Evolutionary conservation across 2,113 vertebrate genomes (phyloP).

Genomic region (human (Homo sapiens)): DNA sequence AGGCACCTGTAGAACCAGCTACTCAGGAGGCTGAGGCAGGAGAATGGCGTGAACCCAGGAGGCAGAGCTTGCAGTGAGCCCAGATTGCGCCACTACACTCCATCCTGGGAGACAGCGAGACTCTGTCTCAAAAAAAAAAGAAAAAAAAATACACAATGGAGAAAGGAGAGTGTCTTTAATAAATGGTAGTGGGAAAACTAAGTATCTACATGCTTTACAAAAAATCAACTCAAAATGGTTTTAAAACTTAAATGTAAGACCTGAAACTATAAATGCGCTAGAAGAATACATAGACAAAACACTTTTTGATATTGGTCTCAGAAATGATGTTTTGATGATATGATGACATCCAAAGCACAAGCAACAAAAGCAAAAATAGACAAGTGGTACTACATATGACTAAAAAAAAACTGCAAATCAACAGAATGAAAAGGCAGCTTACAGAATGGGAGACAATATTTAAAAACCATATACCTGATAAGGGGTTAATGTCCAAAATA

Average conservation of each 20-base stretch:
- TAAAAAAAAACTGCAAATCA: neutral
- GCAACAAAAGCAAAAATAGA: neutral
- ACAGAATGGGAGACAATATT: neutral
- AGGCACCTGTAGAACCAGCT: too few relatives aligned
- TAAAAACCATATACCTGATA: neutral
- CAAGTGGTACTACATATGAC: neutral
- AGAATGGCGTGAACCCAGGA: too few relatives aligned
- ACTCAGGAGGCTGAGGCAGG: too few relatives aligned
- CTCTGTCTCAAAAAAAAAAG: too few relatives aligned
- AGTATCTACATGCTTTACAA: neutral
- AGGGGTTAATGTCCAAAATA: neutral
- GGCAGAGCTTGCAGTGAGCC: too few relatives aligned
- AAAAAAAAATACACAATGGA: neutral
- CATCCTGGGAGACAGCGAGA: too few relatives aligned
- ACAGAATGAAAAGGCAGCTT: neutral
- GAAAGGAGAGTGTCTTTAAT: neutral
- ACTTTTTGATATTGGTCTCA: neutral
- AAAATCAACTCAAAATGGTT: neutral
- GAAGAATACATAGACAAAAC: neutral
- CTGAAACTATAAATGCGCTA: neutral
- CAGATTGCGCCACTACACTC: too few relatives aligned
- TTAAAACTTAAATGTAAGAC: neutral
- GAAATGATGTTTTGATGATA: neutral
- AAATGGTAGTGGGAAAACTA: neutral
- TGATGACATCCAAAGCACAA: neutral